Conservation (phyloP, 2,113 vertebrate genomes). For the Todiramphus chloris region DNA sequence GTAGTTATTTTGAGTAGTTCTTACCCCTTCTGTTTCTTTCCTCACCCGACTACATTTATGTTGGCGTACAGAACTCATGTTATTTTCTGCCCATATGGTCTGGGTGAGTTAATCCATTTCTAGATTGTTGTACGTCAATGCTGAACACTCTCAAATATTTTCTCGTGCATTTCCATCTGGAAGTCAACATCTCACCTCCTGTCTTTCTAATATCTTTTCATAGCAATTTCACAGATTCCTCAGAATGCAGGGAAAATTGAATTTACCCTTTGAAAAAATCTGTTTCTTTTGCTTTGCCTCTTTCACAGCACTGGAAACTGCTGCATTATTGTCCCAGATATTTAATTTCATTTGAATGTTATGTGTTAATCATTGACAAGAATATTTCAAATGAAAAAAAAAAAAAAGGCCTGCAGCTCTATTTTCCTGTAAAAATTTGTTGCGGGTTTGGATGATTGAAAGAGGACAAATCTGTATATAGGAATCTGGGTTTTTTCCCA, state of each 20-base stretch:
- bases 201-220: conserved; percentile 29
- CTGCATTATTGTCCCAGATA: not conserved
- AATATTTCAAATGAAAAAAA: not conserved
- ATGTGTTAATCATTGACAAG: not conserved
- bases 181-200: conserved; percentile 43
- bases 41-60: not conserved
- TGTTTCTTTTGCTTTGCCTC: not conserved
- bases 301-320: not conserved
- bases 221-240: not conserved
- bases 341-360: not conserved
- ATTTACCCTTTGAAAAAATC: not conserved
- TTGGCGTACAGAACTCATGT: not conserved
- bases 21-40: conserved; percentile 32
- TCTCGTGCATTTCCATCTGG: conserved; percentile 53
- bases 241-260: not conserved
- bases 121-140: conserved; percentile 38
- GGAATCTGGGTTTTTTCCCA: not conserved
- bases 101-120: conserved; percentile 47
- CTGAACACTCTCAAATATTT: conserved; percentile 53
- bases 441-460: not conserved
- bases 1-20: conserved; percentile 25
- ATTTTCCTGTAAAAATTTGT: not conserved
- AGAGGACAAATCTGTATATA: not conserved
- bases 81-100: conserved; percentile 50
- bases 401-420: not conserved